Percentiles rank a stretch among this genome's conserved stretches.
Conservation (phyloP, 30 jellyfish, hydroid and myxozoan species). For the Aurelia aurita complex sp. Pacific region DNA sequence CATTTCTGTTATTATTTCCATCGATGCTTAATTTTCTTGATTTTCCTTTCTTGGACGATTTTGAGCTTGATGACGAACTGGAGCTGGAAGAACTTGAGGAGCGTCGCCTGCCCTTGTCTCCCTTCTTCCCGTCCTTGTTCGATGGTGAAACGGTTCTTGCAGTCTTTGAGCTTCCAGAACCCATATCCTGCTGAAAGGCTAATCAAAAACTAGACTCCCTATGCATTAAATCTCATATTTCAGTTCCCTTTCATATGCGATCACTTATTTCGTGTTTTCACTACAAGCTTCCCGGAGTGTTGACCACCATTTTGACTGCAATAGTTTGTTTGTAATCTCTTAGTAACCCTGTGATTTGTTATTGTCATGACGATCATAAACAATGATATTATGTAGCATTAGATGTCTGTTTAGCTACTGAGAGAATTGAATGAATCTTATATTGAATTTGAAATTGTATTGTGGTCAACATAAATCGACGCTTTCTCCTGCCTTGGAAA, state of each 20-base stretch:
- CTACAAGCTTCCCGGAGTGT: too few relatives aligned
- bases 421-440: too few relatives aligned
- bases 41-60: constrained; percentile 10
- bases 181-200: constrained; percentile 20
- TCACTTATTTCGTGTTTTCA: not conserved
- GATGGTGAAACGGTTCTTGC: not conserved
- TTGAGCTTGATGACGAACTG: constrained; percentile 23
- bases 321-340: not conserved
- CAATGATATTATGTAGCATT: not conserved
- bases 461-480: too few relatives aligned
- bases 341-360: constrained; percentile 6
- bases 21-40: constrained; percentile 42
- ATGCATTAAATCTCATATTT: not conserved
- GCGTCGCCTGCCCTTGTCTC: not conserved
- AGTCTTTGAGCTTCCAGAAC: constrained; percentile 56
- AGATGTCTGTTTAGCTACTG: too few relatives aligned
- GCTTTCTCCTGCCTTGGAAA: too few relatives aligned
- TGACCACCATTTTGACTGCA: not conserved
- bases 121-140: not conserved
- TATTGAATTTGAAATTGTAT: too few relatives aligned
- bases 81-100: constrained; percentile 8
- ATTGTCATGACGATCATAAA: not conserved
- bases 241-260: not conserved
- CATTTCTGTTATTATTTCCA: constrained; percentile 65
- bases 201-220: too few relatives aligned